Conservation (phyloP, 2,888 invertebrate genomes). For the Ochropacha duplaris region DNA sequence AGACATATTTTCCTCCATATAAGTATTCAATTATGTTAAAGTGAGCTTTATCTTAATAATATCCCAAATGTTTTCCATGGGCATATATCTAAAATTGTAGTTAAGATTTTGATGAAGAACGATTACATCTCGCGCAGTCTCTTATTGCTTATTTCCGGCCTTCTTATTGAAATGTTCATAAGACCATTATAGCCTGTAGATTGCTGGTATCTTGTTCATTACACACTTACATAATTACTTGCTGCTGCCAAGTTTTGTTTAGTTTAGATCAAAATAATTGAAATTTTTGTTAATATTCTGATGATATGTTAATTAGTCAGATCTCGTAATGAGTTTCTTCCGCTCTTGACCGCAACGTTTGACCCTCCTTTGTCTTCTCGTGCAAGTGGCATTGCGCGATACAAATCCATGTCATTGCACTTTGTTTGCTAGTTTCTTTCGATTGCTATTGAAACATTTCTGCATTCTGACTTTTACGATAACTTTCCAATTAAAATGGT, state of each 20-base stretch:
- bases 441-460: not conserved
- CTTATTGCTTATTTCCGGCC: not conserved
- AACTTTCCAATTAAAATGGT: not conserved
- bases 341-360: constrained; percentile 51
- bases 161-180: not conserved
- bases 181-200: too few relatives aligned
- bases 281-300: too few relatives aligned
- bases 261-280: not conserved
- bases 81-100: too few relatives aligned
- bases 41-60: too few relatives aligned
- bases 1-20: too few relatives aligned
- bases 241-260: not conserved
- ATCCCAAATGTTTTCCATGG: too few relatives aligned
- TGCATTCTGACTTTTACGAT: not conserved
- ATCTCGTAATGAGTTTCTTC: constrained; percentile 58
- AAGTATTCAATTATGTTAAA: too few relatives aligned
- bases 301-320: constrained; percentile 41
- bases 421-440: not conserved
- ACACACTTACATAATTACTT: not conserved
- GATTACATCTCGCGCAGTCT: too few relatives aligned
- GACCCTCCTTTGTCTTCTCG: constrained; percentile 45
- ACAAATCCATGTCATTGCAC: constrained; percentile 53
- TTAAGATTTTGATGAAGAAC: too few relatives aligned
- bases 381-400: constrained; percentile 25
- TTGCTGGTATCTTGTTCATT: too few relatives aligned